Percentiles rank a stretch among this genome's conserved stretches.
Conservation (phyloP, 2,888 invertebrate species). For the Hyles lineata region DNA sequence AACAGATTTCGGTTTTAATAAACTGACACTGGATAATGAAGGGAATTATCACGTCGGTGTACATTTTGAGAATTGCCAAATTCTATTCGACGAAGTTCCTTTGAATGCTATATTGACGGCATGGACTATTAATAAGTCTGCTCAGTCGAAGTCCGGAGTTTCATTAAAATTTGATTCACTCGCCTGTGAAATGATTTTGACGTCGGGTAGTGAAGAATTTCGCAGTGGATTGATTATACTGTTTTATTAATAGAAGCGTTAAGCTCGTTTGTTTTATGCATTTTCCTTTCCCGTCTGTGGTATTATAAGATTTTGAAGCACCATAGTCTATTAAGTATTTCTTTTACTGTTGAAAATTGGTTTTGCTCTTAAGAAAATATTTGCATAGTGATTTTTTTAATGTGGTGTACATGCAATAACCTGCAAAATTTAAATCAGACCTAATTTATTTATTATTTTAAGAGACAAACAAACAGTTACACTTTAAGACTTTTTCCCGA, state of each 20-base stretch:
- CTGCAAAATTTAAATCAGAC: no score
- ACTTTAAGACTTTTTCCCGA: no score
- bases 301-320: not conserved
- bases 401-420: no score
- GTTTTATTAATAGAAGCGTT: not conserved
- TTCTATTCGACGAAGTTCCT: constrained; percentile 8
- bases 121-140: constrained; percentile 17
- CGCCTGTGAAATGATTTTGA: constrained; percentile 26
- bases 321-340: not conserved
- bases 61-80: constrained; percentile 26
- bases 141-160: constrained; percentile 22
- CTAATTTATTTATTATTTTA: no score
- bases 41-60: constrained; percentile 54
- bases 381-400: not conserved
- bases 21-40: constrained; percentile 68
- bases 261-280: not conserved
- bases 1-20: constrained; percentile 75
- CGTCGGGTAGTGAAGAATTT: constrained; percentile 12
- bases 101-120: constrained; percentile 27
- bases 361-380: not conserved
- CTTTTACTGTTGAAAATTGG: not conserved
- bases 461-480: no score
- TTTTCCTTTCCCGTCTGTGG: not conserved
- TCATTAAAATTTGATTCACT: constrained; percentile 25
- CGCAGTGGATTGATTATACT: not conserved